Base-by-base conservation (phyloP, 2,888 invertebrate species). In the Oligia strigilis region DNA sequence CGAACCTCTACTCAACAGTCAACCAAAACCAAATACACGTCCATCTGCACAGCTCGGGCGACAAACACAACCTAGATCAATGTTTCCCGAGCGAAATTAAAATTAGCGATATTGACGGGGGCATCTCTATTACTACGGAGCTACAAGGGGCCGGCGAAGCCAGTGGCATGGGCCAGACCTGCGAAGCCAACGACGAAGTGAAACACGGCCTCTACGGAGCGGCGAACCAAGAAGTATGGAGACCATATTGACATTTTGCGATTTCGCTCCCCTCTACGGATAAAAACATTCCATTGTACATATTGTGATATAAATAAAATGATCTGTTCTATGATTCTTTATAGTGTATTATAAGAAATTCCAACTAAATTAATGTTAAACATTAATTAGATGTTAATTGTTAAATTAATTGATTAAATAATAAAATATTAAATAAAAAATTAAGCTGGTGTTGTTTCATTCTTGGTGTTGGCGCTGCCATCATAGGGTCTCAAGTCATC, bases 21-120 rank as follows among this genome's bases (percentile, higher is more conserved):
- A 98, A 98, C 93, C 98, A 98, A 94, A 98, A 98, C 94, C 98
- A 98, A 97, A 98, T 98, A 83, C 98, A 99, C 92, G 97, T 98
- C 43, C 98, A 98, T 91, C 94, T 98, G 52, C 98, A 98, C 94
- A 98, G 98, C 73, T 96, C 97, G 36, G 95, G 97, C 11, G 98
- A 98, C 75, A 98, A 98, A 93, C 94, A 98, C 87, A 98, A 98
- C 87, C 89, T 98, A 87, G 98, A 98, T 87, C 98, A 98, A 91
- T 98, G 97, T 87, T 95, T 98, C 82, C 97, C 97, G 71, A 95
- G 97, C 85, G 97, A 97, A 89, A 96, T 98, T 71, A 97, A 98
- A 90, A 97, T 98, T 77, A 97, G 98, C 86, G 97, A 98, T 88
- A 96, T 97, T 36, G 96, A 96, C 80, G 97, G 97, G 36, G 97